phyloP scores from a whole-genome alignment of 2,797 vertebrate species.

The Mormyrops boulengeri region DNA sequence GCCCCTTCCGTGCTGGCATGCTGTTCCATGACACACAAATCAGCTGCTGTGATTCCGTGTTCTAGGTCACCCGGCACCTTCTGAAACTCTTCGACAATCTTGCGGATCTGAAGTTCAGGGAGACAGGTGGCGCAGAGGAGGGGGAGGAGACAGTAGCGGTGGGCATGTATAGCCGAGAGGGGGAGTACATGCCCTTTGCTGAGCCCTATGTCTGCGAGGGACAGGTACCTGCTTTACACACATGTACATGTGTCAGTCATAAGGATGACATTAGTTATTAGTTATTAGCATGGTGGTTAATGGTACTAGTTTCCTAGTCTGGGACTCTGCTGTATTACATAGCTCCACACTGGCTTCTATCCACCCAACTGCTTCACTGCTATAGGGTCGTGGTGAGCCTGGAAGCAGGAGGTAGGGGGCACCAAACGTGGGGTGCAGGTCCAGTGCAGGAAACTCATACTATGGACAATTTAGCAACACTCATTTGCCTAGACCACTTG shows the following conservation, averaged over 20 bases:
- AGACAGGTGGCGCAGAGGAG: slow-evolving; percentile 38
- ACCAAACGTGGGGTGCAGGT: not conserved
- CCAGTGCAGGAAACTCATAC: not conserved
- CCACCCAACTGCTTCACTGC: not conserved
- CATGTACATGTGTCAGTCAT: not conserved
- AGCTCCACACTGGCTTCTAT: not conserved
- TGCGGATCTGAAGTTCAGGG: slow-evolving; percentile 66
- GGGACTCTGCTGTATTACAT: not conserved
- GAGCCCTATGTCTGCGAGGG: slow-evolving; percentile 59
- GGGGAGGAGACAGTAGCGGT: slow-evolving; percentile 41
- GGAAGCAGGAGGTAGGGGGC: not conserved
- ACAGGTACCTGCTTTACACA: slow-evolving; percentile 42
- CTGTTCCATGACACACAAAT: not conserved
- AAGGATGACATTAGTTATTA: not conserved
- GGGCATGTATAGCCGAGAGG: slow-evolving; percentile 70
- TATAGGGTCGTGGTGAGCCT: not conserved
- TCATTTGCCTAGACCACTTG: not conserved
- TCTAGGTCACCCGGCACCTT: slow-evolving; percentile 65
- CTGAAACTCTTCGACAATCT: slow-evolving; percentile 69
- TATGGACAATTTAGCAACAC: not conserved
- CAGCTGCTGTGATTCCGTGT: not conserved
- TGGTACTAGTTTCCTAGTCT: not conserved
- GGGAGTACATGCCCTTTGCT: slow-evolving; percentile 64
- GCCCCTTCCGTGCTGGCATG: not conserved
- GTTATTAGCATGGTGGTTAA: not conserved